Conservation (phyloP, 2,113 vertebrate species). For the Periophthalmodon schlosseri region DNA sequence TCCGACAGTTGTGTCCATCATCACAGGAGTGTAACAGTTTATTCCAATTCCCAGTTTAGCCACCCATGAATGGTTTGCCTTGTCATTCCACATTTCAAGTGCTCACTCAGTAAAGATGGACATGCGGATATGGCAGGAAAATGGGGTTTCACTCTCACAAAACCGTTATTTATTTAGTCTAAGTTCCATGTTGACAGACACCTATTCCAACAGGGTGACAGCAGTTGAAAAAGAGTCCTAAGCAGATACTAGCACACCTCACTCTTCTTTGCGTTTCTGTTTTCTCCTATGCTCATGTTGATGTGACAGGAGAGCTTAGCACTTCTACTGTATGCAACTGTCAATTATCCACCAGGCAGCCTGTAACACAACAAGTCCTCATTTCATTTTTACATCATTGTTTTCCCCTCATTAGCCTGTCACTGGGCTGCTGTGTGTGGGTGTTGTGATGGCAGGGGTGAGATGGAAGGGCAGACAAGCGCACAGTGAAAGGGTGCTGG, state of each 20-base stretch:
- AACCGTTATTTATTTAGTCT: constrained; percentile 65
- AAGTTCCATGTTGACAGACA: constrained; percentile 56
- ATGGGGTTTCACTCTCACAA: constrained; percentile 53
- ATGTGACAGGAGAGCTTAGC: constrained; percentile 66
- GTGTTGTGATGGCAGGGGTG: constrained; percentile 63
- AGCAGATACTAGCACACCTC: constrained; percentile 51
- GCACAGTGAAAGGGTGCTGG: constrained; percentile 64
- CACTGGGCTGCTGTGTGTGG: constrained; percentile 44
- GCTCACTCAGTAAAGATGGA: constrained; percentile 63
- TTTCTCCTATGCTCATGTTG: constrained; percentile 41
- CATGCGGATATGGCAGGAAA: constrained; percentile 61
- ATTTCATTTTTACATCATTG: constrained; percentile 84
- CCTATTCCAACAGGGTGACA: constrained; percentile 65
- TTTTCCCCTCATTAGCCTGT: constrained; percentile 65
- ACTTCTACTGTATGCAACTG: constrained; percentile 43
- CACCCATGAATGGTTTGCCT: constrained; percentile 54
- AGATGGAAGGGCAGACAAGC: constrained; percentile 78
- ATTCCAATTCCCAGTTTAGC: constrained; percentile 58
- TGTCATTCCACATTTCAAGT: constrained; percentile 65
- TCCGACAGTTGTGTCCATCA: constrained; percentile 54
- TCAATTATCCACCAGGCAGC: constrained; percentile 62
- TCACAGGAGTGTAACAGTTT: constrained; percentile 56
- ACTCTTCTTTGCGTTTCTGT: constrained; percentile 36
- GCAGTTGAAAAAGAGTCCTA: constrained; percentile 62
- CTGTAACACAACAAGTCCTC: constrained; percentile 73